phyloP scores from a whole-genome alignment of 2,888 invertebrate species.

The Calliopum simillimum region DNA sequence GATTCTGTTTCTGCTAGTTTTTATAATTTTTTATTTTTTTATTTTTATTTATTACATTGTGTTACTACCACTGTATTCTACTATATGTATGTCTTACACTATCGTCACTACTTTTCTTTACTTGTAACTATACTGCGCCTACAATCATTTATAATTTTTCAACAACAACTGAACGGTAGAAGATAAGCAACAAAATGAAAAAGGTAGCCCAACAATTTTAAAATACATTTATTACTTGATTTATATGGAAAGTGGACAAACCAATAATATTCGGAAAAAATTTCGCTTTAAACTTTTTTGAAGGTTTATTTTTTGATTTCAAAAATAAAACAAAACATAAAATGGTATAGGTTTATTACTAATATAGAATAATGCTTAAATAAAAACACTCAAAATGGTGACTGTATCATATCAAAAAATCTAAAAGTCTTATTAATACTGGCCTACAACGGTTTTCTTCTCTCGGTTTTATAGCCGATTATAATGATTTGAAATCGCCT shows the following conservation, averaged over 20 bases:
- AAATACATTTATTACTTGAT: background rate
- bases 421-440: too few relatives aligned
- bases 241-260: background rate
- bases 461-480: too few relatives aligned
- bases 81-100: conserved; percentile 11
- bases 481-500: too few relatives aligned
- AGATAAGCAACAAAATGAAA: conserved; percentile 24
- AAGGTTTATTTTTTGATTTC: background rate
- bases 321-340: conserved; percentile 11
- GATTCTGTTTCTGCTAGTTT: too few relatives aligned
- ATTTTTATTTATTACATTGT: too few relatives aligned
- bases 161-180: conserved; percentile 16
- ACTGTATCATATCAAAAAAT: too few relatives aligned
- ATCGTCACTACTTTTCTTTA: conserved; percentile 10
- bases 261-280: too few relatives aligned
- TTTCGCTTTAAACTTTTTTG: background rate
- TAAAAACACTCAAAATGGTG: too few relatives aligned
- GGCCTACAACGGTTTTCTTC: too few relatives aligned
- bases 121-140: conserved; percentile 7
- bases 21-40: too few relatives aligned
- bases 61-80: conserved; percentile 18
- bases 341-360: background rate
- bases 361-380: too few relatives aligned
- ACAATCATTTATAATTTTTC: background rate
- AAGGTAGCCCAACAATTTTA: conserved; percentile 25